phyloP scores from a whole-genome alignment of 2,797 vertebrate species.

The Urophycis tenuis region DNA sequence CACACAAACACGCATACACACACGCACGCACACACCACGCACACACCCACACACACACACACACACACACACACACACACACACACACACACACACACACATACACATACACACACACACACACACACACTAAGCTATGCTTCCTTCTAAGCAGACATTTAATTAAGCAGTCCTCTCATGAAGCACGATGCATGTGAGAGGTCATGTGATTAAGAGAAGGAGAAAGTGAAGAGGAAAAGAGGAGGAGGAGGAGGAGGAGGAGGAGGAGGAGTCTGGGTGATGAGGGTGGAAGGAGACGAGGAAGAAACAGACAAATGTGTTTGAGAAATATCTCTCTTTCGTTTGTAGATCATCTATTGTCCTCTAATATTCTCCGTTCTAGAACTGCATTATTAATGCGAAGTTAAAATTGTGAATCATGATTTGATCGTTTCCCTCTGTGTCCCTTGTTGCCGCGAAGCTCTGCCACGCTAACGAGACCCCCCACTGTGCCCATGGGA shows the following conservation, averaged over 20 bases:
- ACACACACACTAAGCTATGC: background rate
- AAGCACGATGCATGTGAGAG: background rate
- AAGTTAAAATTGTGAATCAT: too few relatives aligned
- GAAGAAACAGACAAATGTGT: too few relatives aligned
- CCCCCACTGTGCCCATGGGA: too few relatives aligned
- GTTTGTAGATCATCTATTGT: too few relatives aligned
- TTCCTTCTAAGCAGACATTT: background rate
- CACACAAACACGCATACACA: conserved; percentile 4
- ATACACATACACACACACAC: background rate
- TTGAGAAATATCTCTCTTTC: too few relatives aligned
- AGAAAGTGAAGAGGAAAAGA: background rate
- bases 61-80: background rate
- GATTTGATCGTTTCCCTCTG: too few relatives aligned
- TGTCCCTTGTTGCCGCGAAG: background rate
- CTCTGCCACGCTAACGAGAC: background rate
- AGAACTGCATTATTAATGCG: too few relatives aligned
- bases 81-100: background rate
- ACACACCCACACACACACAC: background rate
- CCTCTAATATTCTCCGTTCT: too few relatives aligned
- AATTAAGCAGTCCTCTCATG: background rate
- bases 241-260: background rate
- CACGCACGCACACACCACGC: background rate
- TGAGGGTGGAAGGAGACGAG: too few relatives aligned
- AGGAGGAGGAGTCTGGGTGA: too few relatives aligned
- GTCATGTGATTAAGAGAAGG: background rate